Evolutionary conservation across 2,888 invertebrate genomes (phyloP), one percentile per base, ranked within the genome.

Genomic region (Xestobium rufovillosum): DNA sequence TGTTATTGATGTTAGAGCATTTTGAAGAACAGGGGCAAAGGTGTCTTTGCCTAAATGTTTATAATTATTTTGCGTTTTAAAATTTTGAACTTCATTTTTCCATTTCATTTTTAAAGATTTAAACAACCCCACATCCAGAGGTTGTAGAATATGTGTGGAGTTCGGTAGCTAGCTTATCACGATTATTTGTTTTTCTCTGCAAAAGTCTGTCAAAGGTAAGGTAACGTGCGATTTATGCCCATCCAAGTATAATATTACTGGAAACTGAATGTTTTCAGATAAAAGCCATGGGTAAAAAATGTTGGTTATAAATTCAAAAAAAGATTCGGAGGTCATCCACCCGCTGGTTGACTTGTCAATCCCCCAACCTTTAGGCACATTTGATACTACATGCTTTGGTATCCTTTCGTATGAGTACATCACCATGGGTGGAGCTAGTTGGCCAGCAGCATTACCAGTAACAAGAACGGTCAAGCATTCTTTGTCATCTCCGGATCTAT

Each of bases 71-170:
- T 50, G 14, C 11, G 51, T 34, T 42, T 49, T 37, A 11, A 19
- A 34, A 23, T 50, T 43, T 17, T 42, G 43, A 14, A 54, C 49
- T 4, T 36, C 42, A 26, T 50, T 50, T 31, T 43, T 55, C 60
- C 58, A 60, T 29, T 34, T 37, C 23, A 14, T 31, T 46, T 61
- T 58, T 13, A 61, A 34, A 8, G 53, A 46, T 36, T 47, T 50
- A 43, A 62, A 61, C 13, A 62, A 48, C 9, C 51, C 49, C 3
- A 60, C 56, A 41, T 63, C 59, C 39, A 63, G 43, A 2, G 60
- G 62, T 36, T 62, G 61, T 30, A 34, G 27, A 30, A 34, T 34
- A 28, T 34, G 34, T 26, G 32, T 32, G 9, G 32, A 23, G 12
- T 32, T 32, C 13, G 34, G 15, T 12, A 34, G 27, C 12, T 28